Evolutionary conservation across 2,113 vertebrate species (phyloP).

Genomic region (Eudyptes chrysolophus): DNA sequence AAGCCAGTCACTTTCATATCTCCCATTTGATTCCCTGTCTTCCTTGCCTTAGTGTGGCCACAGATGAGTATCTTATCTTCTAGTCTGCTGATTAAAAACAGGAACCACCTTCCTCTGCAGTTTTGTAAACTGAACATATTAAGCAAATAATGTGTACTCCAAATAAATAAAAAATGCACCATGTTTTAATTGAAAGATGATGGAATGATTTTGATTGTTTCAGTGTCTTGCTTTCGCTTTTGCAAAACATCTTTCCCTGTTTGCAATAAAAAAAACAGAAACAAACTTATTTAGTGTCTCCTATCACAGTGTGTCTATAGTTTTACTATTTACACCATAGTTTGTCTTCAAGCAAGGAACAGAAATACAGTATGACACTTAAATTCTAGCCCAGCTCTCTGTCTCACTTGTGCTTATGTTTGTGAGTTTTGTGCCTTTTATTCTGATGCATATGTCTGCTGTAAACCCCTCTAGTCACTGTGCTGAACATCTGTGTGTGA

Average conservation of each 20-base stretch:
- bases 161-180: background rate
- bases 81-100: background rate
- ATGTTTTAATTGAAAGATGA: background rate
- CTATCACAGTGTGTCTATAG: background rate
- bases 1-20: background rate
- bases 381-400: background rate
- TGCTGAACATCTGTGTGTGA: background rate
- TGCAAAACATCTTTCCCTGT: background rate
- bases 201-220: background rate
- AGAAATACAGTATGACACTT: background rate
- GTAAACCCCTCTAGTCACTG: background rate
- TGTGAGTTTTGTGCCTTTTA: background rate
- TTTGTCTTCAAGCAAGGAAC: background rate
- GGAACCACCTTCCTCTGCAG: background rate
- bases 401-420: background rate
- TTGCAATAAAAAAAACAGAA: background rate
- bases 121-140: background rate
- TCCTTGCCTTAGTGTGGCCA: background rate
- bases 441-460: background rate
- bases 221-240: background rate
- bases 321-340: background rate
- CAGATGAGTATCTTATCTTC: background rate
- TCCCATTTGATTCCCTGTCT: background rate
- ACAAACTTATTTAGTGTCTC: background rate
- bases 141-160: background rate